These are phyloP conservation scores for Uloborus plumipes DNA, from an alignment of 2,888 invertebrate species.

Conservation along the genomic window DNA sequence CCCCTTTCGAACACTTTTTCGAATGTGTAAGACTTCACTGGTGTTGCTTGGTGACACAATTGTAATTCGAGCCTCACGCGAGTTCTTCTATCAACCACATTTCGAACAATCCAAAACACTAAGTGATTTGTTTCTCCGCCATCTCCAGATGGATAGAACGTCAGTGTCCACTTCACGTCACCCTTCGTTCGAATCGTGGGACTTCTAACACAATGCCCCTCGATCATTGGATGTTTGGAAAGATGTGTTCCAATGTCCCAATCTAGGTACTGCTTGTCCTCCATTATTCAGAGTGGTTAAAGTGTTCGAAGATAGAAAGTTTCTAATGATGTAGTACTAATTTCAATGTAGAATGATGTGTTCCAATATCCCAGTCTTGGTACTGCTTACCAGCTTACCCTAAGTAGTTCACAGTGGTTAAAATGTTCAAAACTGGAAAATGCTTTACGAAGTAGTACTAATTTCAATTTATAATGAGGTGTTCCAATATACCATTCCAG, in stretches of 20 bases:
- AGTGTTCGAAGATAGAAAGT: neutral
- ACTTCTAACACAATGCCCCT: slow-evolving; percentile 21
- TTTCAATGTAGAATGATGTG: neutral
- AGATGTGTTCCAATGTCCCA: neutral
- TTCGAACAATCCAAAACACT: slow-evolving; percentile 28
- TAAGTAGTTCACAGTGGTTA: neutral
- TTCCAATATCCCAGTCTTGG: no score
- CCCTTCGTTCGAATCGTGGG: slow-evolving; percentile 13
- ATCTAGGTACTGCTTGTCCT: neutral
- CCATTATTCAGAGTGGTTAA: neutral
- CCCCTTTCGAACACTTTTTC: slow-evolving; percentile 14
- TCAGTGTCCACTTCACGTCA: slow-evolving; percentile 8
- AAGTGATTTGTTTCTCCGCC: neutral
- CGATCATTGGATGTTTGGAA: neutral
- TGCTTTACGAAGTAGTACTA: no score
- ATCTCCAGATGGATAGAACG: slow-evolving; percentile 39
- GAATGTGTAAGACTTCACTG: slow-evolving; percentile 27
- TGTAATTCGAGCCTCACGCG: slow-evolving; percentile 13
- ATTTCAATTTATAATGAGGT: no score
- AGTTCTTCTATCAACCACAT: neutral
- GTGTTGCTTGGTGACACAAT: slow-evolving; percentile 22
- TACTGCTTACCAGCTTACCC: neutral
- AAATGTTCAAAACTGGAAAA: no score
- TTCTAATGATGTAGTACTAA: neutral
- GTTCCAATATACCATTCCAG: no score